Percentiles rank a stretch among this genome's conserved stretches.
Evolutionary conservation across 2,888 invertebrate species (phyloP).

Genomic region (Andrena hattorfiana): DNA sequence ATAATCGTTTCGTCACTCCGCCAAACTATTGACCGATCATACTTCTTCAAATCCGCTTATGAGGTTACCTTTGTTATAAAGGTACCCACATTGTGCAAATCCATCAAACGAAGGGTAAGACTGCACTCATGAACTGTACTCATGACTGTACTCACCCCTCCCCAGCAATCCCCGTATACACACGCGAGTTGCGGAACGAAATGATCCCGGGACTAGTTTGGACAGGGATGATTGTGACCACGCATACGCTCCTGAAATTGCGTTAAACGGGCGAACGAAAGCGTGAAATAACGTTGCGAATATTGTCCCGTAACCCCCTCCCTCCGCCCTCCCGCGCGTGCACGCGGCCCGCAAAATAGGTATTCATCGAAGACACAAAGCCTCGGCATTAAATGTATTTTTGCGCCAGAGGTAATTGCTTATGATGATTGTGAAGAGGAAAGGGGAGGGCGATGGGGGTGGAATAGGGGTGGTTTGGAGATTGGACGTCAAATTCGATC

Average conservation of each 20-base stretch:
- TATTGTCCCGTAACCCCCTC: conserved; percentile 29
- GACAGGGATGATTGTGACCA: conserved; percentile 57
- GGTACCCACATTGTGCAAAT: neutral
- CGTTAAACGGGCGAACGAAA: conserved; percentile 63
- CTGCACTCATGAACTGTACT: neutral
- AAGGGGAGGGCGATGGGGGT: neutral
- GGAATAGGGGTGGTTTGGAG: neutral
- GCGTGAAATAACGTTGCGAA: conserved; percentile 66
- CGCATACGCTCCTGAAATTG: conserved; percentile 67
- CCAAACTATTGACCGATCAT: no score
- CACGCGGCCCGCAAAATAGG: conserved; percentile 8
- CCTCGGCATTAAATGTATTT: conserved; percentile 31
- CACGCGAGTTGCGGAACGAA: conserved; percentile 21
- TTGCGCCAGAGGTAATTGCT: conserved; percentile 39
- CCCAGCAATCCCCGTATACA: neutral
- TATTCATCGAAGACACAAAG: conserved; percentile 32
- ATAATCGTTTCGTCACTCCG: neutral
- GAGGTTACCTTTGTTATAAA: neutral
- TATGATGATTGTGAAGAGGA: conserved; percentile 35
- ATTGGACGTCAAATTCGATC: conserved; percentile 3
- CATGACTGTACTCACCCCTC: neutral
- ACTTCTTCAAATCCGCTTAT: neutral
- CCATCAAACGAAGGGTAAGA: conserved; percentile 6
- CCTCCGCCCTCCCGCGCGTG: neutral
- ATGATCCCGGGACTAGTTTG: conserved; percentile 9